phyloP scores from a whole-genome alignment of 1,140 invertebrate genomes.

The Camponotus floridanus region DNA sequence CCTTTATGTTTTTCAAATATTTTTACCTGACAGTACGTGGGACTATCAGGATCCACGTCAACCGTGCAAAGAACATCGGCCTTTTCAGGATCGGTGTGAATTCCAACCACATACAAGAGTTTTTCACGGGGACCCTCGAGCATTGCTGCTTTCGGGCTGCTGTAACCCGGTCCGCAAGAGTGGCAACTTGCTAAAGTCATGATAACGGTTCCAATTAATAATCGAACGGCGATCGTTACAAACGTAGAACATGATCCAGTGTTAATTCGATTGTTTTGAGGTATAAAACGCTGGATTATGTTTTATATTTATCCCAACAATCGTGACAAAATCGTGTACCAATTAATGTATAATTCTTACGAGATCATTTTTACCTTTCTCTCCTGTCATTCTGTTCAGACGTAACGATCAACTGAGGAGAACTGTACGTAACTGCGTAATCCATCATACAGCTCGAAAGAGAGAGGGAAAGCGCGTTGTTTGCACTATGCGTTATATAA shows the following conservation, averaged over 20 bases:
- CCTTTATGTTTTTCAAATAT: background rate
- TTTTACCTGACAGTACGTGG: conserved; percentile 93
- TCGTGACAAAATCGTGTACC: background rate
- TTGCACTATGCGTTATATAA: background rate
- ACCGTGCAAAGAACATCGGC: conserved; percentile 96
- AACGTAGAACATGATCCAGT: background rate
- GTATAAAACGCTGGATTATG: too few species aligned
- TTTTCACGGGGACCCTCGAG: conserved; percentile 93
- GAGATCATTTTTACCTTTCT: background rate
- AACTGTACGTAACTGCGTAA: background rate
- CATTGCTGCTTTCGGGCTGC: conserved; percentile 93
- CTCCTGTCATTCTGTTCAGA: background rate
- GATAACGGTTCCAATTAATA: background rate
- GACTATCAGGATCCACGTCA: conserved; percentile 95
- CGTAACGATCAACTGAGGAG: background rate
- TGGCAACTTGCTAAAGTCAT: conserved; percentile 61
- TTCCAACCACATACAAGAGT: conserved; percentile 95
- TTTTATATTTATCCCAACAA: background rate
- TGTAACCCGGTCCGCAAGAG: conserved; percentile 90
- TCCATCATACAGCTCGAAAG: background rate
- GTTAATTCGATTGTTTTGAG: too few species aligned
- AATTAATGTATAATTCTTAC: background rate
- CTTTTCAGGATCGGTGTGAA: conserved; percentile 91
- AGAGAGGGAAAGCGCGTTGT: background rate
- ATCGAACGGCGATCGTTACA: background rate